These are phyloP conservation scores for Allygus modestus DNA, from an alignment of 2,888 invertebrate genomes.

Conservation along the genomic window DNA sequence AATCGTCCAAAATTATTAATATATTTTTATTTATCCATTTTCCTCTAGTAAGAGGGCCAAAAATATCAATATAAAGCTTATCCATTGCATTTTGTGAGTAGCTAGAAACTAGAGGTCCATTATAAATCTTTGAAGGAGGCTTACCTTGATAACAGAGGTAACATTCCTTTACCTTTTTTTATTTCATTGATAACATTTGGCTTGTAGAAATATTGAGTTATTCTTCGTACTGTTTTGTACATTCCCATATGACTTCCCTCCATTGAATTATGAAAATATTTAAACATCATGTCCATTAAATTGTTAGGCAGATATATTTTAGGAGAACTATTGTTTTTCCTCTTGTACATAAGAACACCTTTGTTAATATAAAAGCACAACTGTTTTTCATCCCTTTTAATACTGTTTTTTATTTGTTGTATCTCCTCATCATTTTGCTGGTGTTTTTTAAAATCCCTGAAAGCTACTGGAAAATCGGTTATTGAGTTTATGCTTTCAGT, in stretches of 20 bases:
- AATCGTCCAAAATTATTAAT: not conserved
- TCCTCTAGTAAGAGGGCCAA: not conserved
- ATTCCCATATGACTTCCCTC: not conserved
- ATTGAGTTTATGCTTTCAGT: not conserved
- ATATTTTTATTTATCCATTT: not conserved
- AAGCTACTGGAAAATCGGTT: not conserved
- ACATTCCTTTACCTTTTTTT: not conserved
- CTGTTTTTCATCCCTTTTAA: not conserved
- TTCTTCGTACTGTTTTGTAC: not conserved
- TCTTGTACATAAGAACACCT: conserved; percentile 10
- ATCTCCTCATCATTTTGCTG: not conserved
- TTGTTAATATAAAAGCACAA: not conserved
- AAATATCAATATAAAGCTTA: not conserved
- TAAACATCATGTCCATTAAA: not conserved
- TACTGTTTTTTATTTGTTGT: not conserved
- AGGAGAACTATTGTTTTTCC: not conserved
- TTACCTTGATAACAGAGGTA: not conserved
- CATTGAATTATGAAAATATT: conserved; percentile 1
- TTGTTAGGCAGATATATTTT: not conserved
- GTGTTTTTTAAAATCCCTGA: not conserved
- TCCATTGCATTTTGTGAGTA: not conserved
- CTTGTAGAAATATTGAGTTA: not conserved
- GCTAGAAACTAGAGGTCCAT: not conserved
- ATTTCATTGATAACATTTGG: not conserved
- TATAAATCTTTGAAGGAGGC: not conserved